phyloP scores from a whole-genome alignment of 2,797 vertebrate species.

The Brachyalestes nurse region DNA sequence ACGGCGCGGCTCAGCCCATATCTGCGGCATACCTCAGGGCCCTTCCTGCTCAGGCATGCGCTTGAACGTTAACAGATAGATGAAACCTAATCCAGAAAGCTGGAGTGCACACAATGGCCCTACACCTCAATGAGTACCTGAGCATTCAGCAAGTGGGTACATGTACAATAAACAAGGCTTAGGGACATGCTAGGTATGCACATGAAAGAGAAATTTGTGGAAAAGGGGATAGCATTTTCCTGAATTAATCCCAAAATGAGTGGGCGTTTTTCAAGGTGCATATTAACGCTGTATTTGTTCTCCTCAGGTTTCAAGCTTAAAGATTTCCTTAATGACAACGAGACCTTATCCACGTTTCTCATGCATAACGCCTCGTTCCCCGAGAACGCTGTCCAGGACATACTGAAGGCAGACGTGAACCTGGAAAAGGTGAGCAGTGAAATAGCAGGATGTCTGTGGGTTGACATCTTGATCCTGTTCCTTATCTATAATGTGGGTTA shows the following conservation, averaged over 20 bases:
- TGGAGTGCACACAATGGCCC: slow-evolving; percentile 26
- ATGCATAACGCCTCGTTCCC: slow-evolving; percentile 80
- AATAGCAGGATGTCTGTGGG: slow-evolving; percentile 6
- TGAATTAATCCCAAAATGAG: slow-evolving; percentile 49
- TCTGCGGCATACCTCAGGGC: slow-evolving; percentile 8
- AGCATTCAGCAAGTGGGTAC: slow-evolving; percentile 55
- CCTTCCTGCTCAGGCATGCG: slow-evolving; percentile 62
- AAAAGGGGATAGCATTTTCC: slow-evolving; percentile 35
- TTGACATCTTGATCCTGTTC: not conserved
- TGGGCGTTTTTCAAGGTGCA: slow-evolving; percentile 36
- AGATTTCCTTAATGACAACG: slow-evolving; percentile 89
- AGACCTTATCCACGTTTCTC: slow-evolving; percentile 88
- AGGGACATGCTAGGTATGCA: slow-evolving; percentile 21
- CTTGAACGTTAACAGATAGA: slow-evolving; percentile 47
- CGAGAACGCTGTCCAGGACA: slow-evolving; percentile 69
- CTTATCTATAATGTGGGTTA: not conserved
- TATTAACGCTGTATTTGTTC: slow-evolving; percentile 55
- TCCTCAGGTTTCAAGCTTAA: slow-evolving; percentile 86
- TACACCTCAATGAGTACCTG: slow-evolving; percentile 39
- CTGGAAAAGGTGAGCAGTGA: slow-evolving; percentile 82
- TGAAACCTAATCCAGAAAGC: slow-evolving; percentile 48
- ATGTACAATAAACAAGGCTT: slow-evolving; percentile 42
- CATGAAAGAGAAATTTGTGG: slow-evolving; percentile 26
- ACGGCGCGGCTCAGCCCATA: not conserved
- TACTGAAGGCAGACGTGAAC: slow-evolving; percentile 80